Evolutionary conservation across 1,140 invertebrate species (phyloP).

Genomic region (Mycetomoellerius zeteki): DNA sequence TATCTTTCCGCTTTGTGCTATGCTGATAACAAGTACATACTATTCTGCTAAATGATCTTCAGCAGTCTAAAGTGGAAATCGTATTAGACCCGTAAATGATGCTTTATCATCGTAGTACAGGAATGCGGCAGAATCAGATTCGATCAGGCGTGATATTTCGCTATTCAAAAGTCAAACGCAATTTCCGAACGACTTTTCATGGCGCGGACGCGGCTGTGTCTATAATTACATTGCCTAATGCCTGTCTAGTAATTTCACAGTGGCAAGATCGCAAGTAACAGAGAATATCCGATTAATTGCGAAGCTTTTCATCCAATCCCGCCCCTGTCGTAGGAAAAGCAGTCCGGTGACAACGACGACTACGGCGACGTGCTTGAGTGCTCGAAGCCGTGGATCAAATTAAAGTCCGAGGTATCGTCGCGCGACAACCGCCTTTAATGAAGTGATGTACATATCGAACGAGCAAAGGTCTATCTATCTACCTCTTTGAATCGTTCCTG

Average conservation of each 20-base stretch:
- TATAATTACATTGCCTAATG: conserved; percentile 38
- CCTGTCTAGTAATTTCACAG: conserved; percentile 48
- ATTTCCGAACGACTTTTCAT: conserved; percentile 23
- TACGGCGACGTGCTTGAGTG: conserved; percentile 1
- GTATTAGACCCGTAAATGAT: not conserved
- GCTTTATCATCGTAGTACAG: not conserved
- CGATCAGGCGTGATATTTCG: not conserved
- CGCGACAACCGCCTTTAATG: conserved; percentile 45
- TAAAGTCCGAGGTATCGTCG: conserved; percentile 33
- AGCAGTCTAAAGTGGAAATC: not conserved
- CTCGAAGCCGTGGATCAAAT: conserved; percentile 58
- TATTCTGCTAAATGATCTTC: not conserved
- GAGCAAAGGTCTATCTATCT: not conserved
- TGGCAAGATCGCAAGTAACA: not conserved
- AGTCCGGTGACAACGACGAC: not conserved
- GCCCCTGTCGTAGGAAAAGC: not conserved
- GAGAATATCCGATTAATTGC: conserved; percentile 62
- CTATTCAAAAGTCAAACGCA: not conserved
- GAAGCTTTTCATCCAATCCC: conserved; percentile 49
- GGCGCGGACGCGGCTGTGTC: not conserved
- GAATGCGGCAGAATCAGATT: conserved; percentile 11
- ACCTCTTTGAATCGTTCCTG: not conserved
- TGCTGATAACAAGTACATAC: not conserved
- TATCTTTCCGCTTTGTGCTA: conserved; percentile 13
- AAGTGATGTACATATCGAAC: not conserved